A percentile compares a stretch with the other conserved stretches of the same genome.
Conservation (phyloP, 1,140 invertebrate species). For the Drosophila kohkoa region DNA sequence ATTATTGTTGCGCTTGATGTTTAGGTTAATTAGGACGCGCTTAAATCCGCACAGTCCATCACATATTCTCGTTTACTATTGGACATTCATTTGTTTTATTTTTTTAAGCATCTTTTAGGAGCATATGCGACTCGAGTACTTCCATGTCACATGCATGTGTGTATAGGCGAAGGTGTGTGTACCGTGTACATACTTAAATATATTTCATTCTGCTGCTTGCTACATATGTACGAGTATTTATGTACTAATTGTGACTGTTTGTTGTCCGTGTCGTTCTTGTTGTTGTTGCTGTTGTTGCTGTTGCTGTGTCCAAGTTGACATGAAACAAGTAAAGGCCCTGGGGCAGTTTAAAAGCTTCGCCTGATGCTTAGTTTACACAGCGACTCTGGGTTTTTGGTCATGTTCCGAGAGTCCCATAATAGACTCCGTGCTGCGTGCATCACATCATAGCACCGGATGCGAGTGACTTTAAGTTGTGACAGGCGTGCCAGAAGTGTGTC, state of each 20-base stretch:
- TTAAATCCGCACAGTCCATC: slow-evolving; percentile 1
- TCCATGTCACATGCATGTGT: slow-evolving; percentile 9
- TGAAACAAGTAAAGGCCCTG: slow-evolving; percentile 71
- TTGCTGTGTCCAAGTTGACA: slow-evolving; percentile 68
- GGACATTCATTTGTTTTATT: slow-evolving; percentile 23
- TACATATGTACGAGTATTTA: slow-evolving; percentile 45
- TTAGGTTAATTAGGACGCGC: slow-evolving; percentile 61
- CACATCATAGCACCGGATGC: slow-evolving; percentile 61
- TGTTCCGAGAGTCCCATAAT: slow-evolving; percentile 48
- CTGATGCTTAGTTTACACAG: slow-evolving; percentile 47
- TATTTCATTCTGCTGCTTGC: slow-evolving; percentile 20
- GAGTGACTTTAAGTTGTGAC: slow-evolving; percentile 16
- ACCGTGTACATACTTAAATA: slow-evolving; percentile 25
- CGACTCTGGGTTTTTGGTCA: slow-evolving; percentile 35
- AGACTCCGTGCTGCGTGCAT: slow-evolving; percentile 53
- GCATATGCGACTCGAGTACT: slow-evolving; percentile 75
- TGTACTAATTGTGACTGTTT: slow-evolving; percentile 66
- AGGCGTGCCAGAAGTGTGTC: slow-evolving; percentile 21
- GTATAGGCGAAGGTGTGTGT: slow-evolving; percentile 1
- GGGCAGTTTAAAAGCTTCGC: slow-evolving; percentile 74
- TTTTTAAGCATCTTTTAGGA: slow-evolving; percentile 75
- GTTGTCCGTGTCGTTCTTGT: slow-evolving; percentile 28
- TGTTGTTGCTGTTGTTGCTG: slow-evolving; percentile 41
- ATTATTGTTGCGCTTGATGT: slow-evolving; percentile 38
- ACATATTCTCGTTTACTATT: slow-evolving; percentile 5